Conservation (phyloP, 2,113 vertebrate genomes). For the Salvelinus fontinalis region DNA sequence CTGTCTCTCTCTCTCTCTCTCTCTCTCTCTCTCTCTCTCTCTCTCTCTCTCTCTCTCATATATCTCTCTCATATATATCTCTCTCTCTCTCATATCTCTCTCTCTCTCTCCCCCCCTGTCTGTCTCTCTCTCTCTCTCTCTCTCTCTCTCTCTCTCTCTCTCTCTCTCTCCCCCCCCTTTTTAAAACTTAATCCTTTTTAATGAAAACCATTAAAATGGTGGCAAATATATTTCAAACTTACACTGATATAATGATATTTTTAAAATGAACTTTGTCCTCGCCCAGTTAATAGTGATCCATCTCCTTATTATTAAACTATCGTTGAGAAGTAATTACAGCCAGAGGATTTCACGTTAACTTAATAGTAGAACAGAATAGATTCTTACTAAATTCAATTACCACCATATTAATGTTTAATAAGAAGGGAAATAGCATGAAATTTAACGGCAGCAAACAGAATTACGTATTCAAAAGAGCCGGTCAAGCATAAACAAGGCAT, state of each 20-base stretch:
- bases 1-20: background rate
- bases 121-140: no score
- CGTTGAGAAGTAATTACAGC: conserved; percentile 55
- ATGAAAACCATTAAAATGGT: conserved; percentile 56
- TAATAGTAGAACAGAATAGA: conserved; percentile 40
- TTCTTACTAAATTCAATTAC: conserved; percentile 46
- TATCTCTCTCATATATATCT: no score
- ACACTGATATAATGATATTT: conserved; percentile 43
- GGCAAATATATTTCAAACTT: conserved; percentile 50
- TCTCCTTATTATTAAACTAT: conserved; percentile 57
- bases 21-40: background rate
- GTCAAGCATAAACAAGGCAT: conserved; percentile 24
- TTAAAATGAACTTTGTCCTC: conserved; percentile 27
- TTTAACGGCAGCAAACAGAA: conserved; percentile 34
- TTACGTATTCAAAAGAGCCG: conserved; percentile 25
- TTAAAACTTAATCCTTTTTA: conserved; percentile 46
- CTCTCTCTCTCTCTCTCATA: background rate
- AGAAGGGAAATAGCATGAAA: conserved; percentile 38
- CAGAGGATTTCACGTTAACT: conserved; percentile 33
- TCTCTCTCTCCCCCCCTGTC: no score
- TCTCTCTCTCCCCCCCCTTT: no score
- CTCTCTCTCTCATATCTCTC: no score
- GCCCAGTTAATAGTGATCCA: conserved; percentile 26
- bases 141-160: background rate
- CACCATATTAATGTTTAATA: conserved; percentile 47